A percentile compares a stretch with the other conserved stretches of the same genome.
phyloP scores from a whole-genome alignment of 2,113 vertebrate genomes.

The Rhegmatorhina hoffmannsi region DNA sequence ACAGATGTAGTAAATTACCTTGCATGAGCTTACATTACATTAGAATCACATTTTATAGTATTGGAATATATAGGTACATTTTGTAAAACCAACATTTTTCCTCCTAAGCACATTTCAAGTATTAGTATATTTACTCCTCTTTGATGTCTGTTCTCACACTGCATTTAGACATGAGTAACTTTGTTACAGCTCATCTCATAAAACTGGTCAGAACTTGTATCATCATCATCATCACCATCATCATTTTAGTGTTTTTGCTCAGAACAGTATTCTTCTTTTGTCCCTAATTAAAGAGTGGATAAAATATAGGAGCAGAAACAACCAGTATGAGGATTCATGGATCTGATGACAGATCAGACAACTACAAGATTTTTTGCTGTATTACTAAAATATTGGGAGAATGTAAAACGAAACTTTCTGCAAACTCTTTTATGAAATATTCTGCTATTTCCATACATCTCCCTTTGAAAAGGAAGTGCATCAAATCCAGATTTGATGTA shows the following conservation, averaged over 20 bases:
- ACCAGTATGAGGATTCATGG: neutral
- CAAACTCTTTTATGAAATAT: neutral
- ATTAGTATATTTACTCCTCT: neutral
- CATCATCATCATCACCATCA: neutral
- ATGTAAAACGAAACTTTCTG: neutral
- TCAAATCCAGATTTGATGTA: neutral
- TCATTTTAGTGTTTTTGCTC: neutral
- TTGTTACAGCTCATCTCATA: neutral
- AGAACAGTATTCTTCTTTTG: neutral
- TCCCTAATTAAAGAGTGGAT: neutral
- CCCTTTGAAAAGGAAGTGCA: too few species aligned
- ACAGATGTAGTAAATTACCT: neutral
- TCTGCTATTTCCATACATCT: neutral
- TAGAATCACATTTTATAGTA: neutral
- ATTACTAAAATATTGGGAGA: neutral
- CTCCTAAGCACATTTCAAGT: neutral
- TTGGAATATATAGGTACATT: neutral
- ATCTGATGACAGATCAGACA: neutral
- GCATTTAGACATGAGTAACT: neutral
- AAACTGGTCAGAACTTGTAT: neutral
- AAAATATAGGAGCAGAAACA: neutral
- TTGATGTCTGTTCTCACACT: neutral
- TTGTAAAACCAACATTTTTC: neutral
- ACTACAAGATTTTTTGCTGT: neutral
- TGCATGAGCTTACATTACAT: neutral